Evolutionary conservation across 2,113 vertebrate genomes (phyloP), one percentile per base, ranked within the genome.

Genomic region (Malurus cyaneus): DNA sequence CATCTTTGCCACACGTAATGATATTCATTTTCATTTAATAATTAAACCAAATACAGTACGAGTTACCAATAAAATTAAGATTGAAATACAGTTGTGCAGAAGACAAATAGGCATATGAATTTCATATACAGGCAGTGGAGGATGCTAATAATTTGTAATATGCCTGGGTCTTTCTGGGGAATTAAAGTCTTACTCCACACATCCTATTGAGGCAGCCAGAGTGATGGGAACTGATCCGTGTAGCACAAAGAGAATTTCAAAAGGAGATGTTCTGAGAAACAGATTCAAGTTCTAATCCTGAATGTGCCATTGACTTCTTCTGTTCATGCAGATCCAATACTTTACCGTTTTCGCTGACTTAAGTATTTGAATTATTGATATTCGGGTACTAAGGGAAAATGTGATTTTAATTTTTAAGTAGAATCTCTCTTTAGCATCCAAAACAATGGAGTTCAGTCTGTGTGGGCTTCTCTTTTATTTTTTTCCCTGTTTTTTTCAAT

Each of bases 1-100:
- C 31, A 72, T 94, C 88, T 79, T 53, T 72, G 79, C 57, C 56
- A 81, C 74, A 83, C 71, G 12, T 57, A 72, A 83, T 76, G 9
- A 87, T 70, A 78, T 23, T 94, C 84, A 66, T 84, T 73, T 91
- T 94, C 81, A 93, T 92, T 94, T 83, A 96, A 94, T 90, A 91
- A 96, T 91, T 86, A 88, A 94, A 82, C 74, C 19, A 93, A 95
- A 49, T 64, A 39, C 47, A 50, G 69, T 73, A 41, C 50, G 86
- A 80, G 53, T 76, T 89, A 66, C 81, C 96, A 86, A n/a, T 83
- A 89, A 91, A 94, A 79, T 25, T 54, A 49, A 29, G 66, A 49
- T 7, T 64, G 76, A 92, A 86, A 89, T 44, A 70, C 9, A 80
- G 24, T 81, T 87, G 76, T 93, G 92, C 79, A 71, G 47, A 80